A percentile compares a stretch with the other conserved stretches of the same genome.
Conservation (phyloP, 2,888 invertebrate genomes). For the Sinhomidia bicolor region DNA sequence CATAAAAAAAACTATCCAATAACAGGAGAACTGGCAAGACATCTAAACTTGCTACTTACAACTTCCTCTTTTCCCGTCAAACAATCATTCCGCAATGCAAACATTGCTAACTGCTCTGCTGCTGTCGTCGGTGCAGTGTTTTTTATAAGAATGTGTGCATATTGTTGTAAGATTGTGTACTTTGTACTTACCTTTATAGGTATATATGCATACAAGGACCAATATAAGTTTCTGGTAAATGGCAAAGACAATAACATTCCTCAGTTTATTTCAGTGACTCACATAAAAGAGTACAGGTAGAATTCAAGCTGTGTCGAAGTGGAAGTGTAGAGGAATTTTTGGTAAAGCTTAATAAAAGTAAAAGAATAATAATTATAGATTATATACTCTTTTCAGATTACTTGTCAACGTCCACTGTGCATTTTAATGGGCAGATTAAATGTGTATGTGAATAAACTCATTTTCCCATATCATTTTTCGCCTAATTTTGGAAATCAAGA, state of each 20-base stretch:
- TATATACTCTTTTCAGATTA: too few species aligned
- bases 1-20: slow-evolving; percentile 8
- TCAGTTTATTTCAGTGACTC: neutral
- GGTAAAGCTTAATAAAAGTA: too few species aligned
- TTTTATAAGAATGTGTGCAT: slow-evolving; percentile 7
- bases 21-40: slow-evolving; percentile 28
- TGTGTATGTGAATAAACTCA: too few species aligned
- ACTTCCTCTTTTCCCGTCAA: slow-evolving; percentile 55
- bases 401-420: too few species aligned
- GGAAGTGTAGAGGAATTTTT: too few species aligned
- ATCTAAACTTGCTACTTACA: slow-evolving; percentile 56
- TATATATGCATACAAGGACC: neutral
- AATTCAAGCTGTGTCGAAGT: too few species aligned
- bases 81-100: slow-evolving; percentile 64
- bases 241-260: neutral
- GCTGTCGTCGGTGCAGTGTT: slow-evolving; percentile 54
- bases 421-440: too few species aligned
- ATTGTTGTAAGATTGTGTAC: neutral
- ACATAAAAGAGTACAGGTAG: neutral
- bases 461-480: too few species aligned
- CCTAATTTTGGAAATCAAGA: too few species aligned
- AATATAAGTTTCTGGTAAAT: neutral
- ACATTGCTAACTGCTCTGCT: too few species aligned
- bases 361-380: too few species aligned
- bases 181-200: slow-evolving; percentile 5